Evolutionary conservation across 92 coral and sea anemone species (phyloP).

Genomic region (Umimayanthus chanpuru): DNA sequence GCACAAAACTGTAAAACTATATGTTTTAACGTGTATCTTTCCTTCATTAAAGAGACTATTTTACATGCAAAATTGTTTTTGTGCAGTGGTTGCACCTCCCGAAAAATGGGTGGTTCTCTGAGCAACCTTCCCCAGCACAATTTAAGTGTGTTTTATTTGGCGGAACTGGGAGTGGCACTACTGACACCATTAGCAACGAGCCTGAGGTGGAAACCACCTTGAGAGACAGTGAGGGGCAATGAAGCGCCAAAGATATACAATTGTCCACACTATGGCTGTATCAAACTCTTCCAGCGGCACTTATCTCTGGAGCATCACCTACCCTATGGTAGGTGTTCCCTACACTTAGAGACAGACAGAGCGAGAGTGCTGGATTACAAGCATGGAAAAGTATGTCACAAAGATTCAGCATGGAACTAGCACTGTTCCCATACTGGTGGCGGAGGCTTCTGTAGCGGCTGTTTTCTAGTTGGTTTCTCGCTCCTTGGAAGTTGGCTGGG

Average conservation of each 20-base stretch:
- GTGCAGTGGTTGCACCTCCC: too few relatives aligned
- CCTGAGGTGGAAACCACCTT: neutral
- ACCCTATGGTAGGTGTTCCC: slow-evolving; percentile 36
- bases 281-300: slow-evolving; percentile 24
- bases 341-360: slow-evolving; percentile 5
- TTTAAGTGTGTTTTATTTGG: too few relatives aligned
- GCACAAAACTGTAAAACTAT: too few relatives aligned
- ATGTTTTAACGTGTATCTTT: too few relatives aligned
- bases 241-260: slow-evolving; percentile 11
- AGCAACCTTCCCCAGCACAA: too few relatives aligned
- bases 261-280: slow-evolving; percentile 40
- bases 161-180: too few relatives aligned
- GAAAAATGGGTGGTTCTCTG: too few relatives aligned
- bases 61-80: too few relatives aligned
- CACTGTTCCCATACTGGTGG: neutral
- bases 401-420: slow-evolving; percentile 21
- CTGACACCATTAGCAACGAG: neutral
- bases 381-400: neutral
- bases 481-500: too few relatives aligned
- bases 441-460: too few relatives aligned
- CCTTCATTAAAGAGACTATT: too few relatives aligned
- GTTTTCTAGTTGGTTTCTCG: too few relatives aligned
- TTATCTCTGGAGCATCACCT: slow-evolving; percentile 35
- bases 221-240: neutral
- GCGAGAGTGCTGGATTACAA: slow-evolving; percentile 33